Conservation (phyloP, 1,140 invertebrate genomes). For the Drosophila prosaltans region DNA sequence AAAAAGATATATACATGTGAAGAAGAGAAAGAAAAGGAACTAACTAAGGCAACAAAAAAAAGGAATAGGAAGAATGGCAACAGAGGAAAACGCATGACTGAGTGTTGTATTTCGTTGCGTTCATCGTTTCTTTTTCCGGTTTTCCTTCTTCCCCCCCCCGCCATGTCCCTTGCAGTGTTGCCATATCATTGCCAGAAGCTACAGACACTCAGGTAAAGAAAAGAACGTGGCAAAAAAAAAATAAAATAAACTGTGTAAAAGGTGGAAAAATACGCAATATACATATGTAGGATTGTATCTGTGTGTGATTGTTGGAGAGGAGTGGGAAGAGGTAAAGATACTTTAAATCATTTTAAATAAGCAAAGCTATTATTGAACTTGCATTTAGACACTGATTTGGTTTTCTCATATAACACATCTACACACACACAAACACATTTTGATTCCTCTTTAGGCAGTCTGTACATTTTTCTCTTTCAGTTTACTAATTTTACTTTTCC, state of each 20-base stretch:
- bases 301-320: neutral
- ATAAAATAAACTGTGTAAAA: conserved; percentile 15
- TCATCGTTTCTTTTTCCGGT: conserved; percentile 14
- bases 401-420: neutral
- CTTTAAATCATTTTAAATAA: neutral
- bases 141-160: neutral
- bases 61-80: conserved; percentile 35
- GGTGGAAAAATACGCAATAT: no score
- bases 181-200: conserved; percentile 58
- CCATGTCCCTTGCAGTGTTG: conserved; percentile 52
- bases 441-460: conserved; percentile 2
- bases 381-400: neutral
- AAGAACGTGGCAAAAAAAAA: neutral
- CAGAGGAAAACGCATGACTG: conserved; percentile 61
- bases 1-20: conserved; percentile 7
- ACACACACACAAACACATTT: neutral
- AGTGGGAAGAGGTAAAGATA: neutral
- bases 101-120: conserved; percentile 35
- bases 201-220: conserved; percentile 26
- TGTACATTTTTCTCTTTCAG: neutral
- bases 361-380: conserved; percentile 2
- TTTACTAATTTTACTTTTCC: neutral
- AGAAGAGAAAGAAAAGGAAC: neutral
- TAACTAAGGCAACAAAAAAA: conserved; percentile 1
- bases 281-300: neutral